Evolutionary conservation across 2,113 vertebrate species (phyloP).

Genomic region (Chascanopsetta lugubris): DNA sequence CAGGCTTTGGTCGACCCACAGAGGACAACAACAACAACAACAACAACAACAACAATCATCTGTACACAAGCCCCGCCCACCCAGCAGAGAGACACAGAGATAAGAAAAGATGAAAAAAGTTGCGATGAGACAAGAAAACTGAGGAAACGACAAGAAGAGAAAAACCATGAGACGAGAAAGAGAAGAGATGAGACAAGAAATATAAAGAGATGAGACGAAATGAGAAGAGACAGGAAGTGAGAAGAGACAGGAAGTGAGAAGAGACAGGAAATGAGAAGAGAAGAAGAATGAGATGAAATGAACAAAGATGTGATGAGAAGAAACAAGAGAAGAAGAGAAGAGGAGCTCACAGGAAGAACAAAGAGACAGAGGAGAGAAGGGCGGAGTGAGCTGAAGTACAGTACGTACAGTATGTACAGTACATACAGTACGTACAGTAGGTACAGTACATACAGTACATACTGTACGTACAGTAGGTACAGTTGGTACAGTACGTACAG

Average conservation of each 20-base stretch:
- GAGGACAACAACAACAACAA: constrained; percentile 74
- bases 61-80: no score
- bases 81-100: constrained; percentile 62
- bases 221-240: neutral
- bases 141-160: neutral
- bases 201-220: constrained; percentile 23
- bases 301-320: neutral
- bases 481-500: no score
- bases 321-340: neutral
- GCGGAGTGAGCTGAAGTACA: constrained; percentile 65
- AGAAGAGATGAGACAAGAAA: neutral
- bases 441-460: no score
- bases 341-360: constrained; percentile 53
- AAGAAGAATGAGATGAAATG: neutral
- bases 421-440: no score
- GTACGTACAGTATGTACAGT: no score
- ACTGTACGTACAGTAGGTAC: no score
- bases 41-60: constrained; percentile 67
- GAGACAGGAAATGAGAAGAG: neutral
- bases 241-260: neutral
- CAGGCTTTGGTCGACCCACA: constrained; percentile 69
- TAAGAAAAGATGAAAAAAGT: constrained; percentile 9
- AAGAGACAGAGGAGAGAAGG: constrained; percentile 47
- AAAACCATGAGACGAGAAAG: neutral
- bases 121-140: neutral